Percentiles rank a stretch among this genome's conserved stretches.
Conservation (phyloP, 2,888 invertebrate species). For the Cancer borealis region DNA sequence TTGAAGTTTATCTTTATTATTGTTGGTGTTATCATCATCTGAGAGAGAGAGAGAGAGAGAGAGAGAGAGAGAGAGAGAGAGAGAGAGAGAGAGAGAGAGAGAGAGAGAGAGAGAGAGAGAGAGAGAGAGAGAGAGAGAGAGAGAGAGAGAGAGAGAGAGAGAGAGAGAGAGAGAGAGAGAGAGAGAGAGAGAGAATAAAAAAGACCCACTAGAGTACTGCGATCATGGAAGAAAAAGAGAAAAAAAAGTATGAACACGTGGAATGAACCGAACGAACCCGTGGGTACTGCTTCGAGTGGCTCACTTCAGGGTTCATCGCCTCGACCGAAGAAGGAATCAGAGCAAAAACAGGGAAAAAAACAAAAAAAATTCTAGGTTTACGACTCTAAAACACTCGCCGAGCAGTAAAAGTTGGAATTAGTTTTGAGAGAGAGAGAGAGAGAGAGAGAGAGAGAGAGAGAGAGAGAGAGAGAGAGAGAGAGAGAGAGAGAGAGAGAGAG, state of each 20-base stretch:
- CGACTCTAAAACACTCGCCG: neutral
- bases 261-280: conserved; percentile 9
- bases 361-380: neutral
- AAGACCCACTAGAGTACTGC: neutral
- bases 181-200: neutral
- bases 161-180: no score
- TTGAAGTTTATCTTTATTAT: neutral
- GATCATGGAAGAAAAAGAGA: neutral
- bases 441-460: conserved; percentile 40
- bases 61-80: no score
- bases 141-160: no score
- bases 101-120: no score
- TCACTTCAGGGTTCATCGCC: conserved; percentile 37
- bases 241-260: neutral
- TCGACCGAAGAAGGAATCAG: neutral
- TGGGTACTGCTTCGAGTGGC: neutral
- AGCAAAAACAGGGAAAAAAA: neutral
- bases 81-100: no score
- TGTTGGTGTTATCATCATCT: neutral
- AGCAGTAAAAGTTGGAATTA: conserved; percentile 37
- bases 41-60: no score
- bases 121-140: no score
- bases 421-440: conserved; percentile 34
- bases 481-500: conserved; percentile 34
- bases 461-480: conserved; percentile 40